Evolutionary conservation across 2,797 vertebrate genomes (phyloP), one percentile per base, ranked within the genome.

Genomic region (Coranthus polyacanthus): DNA sequence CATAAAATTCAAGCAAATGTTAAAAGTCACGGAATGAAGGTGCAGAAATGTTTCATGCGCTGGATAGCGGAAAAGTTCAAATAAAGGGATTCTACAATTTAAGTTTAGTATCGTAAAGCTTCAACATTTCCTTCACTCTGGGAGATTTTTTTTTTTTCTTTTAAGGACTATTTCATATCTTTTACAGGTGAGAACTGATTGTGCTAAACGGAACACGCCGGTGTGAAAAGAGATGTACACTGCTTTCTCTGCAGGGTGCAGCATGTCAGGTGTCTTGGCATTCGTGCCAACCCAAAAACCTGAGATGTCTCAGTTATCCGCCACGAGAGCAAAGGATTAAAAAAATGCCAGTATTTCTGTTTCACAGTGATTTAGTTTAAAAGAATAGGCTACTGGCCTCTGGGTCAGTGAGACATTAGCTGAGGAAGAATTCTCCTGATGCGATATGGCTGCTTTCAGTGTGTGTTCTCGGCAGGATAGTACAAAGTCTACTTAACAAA

Each of bases 391-490:
- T 10, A 21, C 5, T 16, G 29, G 43, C 63, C 47, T 34, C 3
- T 12, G 53, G 66, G 61, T 76, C 66, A 74, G 32, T 2, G 36
- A 57, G 37, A 70, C 44, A 50, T 62, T 29, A 41, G 53, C 18
- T 12, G 18, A 2, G 17, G 22, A 52, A 26, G 13, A 59, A 67
- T 16, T 39, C 39, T 29, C 36, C 36, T 18, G 4, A 38, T 51
- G 57, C 10, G 15, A 39, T 42, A 13, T 3, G 0, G 32, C 6
- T 29, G 18, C 16, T 49, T 6, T 11, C 15, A 51, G 20, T 3
- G 6, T 10, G 17, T 41, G 13, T 12, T 10, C 29, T 43, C 13
- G 41, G 20, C 4, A 24, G 12, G 12, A 60, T 20, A 20, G 18
- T 16, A 43, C 13, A 13, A 34, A 15, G 15, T 47, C 6, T 12